Evolutionary conservation across 2,797 vertebrate species (phyloP).

Genomic region (Eulemur mongoz): DNA sequence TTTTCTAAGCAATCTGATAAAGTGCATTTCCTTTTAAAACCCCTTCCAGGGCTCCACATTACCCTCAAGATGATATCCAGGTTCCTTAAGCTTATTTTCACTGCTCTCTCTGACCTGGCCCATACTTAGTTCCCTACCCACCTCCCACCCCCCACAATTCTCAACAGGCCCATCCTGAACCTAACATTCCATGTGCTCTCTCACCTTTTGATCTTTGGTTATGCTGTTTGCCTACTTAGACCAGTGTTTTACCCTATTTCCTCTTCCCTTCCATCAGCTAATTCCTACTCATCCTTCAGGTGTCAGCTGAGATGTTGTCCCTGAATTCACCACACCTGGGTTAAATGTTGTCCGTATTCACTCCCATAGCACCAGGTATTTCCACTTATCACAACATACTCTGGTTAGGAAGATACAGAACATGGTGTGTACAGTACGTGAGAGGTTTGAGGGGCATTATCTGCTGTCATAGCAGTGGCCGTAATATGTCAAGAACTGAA

Average conservation of each 20-base stretch:
- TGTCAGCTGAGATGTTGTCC: background rate
- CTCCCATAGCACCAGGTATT: background rate
- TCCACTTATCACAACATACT: background rate
- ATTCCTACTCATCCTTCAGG: background rate
- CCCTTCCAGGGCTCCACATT: background rate
- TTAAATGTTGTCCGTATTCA: background rate
- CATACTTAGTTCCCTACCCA: background rate
- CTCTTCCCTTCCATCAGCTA: background rate
- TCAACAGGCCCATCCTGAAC: background rate
- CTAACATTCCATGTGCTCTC: background rate
- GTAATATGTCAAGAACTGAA: background rate
- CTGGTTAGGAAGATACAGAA: background rate
- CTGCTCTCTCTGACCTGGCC: background rate
- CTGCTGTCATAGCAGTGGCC: background rate
- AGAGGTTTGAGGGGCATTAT: background rate
- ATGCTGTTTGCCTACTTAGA: background rate
- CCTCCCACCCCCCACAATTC: background rate
- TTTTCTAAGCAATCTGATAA: constrained; percentile 2
- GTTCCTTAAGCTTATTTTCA: background rate
- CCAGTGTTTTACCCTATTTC: background rate
- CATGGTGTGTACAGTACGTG: too few species aligned
- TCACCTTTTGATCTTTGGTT: background rate
- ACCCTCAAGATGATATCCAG: background rate
- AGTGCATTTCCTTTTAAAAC: background rate
- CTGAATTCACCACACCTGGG: background rate